Conservation (phyloP, 2,113 vertebrate species). For the Microtus richardsoni region DNA sequence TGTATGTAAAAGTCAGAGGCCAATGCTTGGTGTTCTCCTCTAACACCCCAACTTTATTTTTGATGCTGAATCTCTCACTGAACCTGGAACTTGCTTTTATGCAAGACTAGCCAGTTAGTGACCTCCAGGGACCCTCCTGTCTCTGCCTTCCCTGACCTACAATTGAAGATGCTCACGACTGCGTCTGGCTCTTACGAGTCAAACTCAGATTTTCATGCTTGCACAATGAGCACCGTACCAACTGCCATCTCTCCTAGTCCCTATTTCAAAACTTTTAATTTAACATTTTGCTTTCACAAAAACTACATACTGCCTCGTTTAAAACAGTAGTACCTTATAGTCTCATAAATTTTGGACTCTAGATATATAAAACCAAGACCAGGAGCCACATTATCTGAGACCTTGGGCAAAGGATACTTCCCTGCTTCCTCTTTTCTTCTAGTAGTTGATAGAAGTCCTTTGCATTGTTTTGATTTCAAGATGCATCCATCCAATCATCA, state of each 20-base stretch:
- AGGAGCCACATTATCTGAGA: not conserved
- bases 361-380: not conserved
- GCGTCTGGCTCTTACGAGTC: not conserved
- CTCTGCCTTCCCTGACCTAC: not conserved
- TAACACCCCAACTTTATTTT: not conserved
- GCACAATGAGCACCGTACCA: not conserved
- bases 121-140: not conserved
- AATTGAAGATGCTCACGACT: too few relatives aligned
- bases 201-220: not conserved
- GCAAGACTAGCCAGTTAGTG: not conserved
- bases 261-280: not conserved
- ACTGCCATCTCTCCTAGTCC: not conserved
- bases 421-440: not conserved
- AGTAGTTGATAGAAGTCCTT: not conserved
- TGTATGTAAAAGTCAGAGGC: not conserved
- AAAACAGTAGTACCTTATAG: not conserved
- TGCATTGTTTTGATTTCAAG: not conserved
- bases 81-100: not conserved
- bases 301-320: not conserved
- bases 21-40: not conserved
- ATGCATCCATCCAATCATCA: not conserved
- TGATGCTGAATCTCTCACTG: not conserved
- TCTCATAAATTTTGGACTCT: not conserved
- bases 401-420: accelerated
- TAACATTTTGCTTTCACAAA: not conserved